Evolutionary conservation across 1,140 invertebrate genomes (phyloP).

Genomic region (Drosophila dunni): DNA sequence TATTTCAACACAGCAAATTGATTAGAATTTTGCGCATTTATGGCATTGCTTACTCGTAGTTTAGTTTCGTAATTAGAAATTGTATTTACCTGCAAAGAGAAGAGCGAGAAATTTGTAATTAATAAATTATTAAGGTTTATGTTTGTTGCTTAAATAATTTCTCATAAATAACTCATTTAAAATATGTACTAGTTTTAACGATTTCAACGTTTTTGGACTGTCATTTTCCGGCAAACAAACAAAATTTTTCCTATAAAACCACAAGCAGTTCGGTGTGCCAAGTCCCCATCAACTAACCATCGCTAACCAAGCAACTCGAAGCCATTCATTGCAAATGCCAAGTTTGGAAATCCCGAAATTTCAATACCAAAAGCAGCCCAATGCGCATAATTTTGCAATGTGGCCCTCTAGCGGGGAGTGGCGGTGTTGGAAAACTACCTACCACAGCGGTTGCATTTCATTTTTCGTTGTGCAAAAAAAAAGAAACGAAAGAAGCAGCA

Average conservation of each 20-base stretch:
- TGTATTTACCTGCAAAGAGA: constrained; percentile 13
- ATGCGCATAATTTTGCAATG: constrained; percentile 67
- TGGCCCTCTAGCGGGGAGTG: constrained; percentile 15
- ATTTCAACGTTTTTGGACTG: too few relatives aligned
- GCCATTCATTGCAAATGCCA: constrained; percentile 45
- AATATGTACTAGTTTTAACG: too few relatives aligned
- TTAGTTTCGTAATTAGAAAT: background rate
- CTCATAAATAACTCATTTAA: too few relatives aligned
- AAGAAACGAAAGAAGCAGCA: background rate
- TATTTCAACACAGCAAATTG: background rate
- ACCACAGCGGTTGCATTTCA: constrained; percentile 63
- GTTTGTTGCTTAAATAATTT: too few relatives aligned
- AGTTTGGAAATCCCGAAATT: constrained; percentile 59
- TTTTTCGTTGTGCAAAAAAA: constrained; percentile 54
- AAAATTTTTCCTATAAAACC: background rate
- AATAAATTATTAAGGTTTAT: too few relatives aligned
- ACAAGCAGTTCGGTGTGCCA: background rate
- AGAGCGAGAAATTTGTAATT: background rate
- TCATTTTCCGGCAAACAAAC: too few relatives aligned
- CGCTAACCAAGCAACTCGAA: background rate
- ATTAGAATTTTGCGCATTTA: background rate
- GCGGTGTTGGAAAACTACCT: constrained; percentile 29
- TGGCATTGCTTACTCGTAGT: background rate
- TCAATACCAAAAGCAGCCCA: constrained; percentile 64
- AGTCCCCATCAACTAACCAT: background rate